Evolutionary conservation across 2,113 vertebrate species (phyloP), one percentile per base, ranked within the genome.

Genomic region (Atherinomorus stipes): DNA sequence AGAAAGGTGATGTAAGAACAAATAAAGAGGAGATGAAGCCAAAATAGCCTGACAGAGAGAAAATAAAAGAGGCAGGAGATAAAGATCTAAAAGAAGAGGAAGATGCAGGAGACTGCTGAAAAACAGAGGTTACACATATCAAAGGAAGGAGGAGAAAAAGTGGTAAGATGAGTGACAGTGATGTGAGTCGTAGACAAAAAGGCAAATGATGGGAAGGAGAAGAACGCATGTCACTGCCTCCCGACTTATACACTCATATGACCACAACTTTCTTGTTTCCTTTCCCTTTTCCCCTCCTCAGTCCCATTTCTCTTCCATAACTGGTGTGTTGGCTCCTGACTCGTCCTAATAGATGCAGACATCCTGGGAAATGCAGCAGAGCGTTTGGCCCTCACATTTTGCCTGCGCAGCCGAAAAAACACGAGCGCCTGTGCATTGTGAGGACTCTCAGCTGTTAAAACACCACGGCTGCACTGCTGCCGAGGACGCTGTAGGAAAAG

Each of bases 391-490:
- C 81, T 86, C 83, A 73, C 69, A 76, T 91, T 92, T 88, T 92
- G 90, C 86, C 88, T 85, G 82, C 84, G 40, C 91, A 92, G 92
- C 85, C 90, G 72, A 93, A 93, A 93, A 92, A 88, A 81, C 88
- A 82, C 31, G 84, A 88, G 79, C 56, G 86, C 90, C 91, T 90
- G 88, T 89, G 93, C 91, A 87, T 88, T 86, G 88, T 93, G 93
- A 94, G 93, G 92, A 91, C 92, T 94, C 90, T 94, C 93, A 94
- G 93, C 93, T 94, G 93, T 94, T 94, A 90, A 94, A 94, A 94
- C 93, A 94, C 89, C 86, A 84, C 71, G 70, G 90, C 90, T 91
- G 88, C 85, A 88, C 90, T 84, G 88, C 89, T 52, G 80, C 84
- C 85, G 90, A 91, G 90, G 90, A 92, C 84, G 84, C 86, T 92